A percentile compares a stretch with the other conserved stretches of the same genome.
These are phyloP conservation scores for Bimastos eiseni DNA, from an alignment of 2,888 invertebrate species.

Conservation along the genomic window DNA sequence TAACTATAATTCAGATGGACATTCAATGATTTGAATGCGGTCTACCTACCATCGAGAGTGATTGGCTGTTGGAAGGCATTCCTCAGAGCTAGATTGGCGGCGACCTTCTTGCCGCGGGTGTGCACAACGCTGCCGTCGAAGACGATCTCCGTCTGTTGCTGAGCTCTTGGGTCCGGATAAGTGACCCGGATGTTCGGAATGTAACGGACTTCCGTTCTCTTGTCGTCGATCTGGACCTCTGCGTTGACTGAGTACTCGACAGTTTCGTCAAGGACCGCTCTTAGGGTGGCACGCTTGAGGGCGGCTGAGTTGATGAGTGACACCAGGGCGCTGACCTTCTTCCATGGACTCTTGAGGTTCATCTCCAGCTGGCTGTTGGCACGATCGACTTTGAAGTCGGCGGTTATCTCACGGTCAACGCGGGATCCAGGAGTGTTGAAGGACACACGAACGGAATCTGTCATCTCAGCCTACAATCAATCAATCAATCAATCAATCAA, in stretches of 20 bases:
- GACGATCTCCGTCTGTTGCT: slow-evolving; percentile 16
- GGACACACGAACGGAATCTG: slow-evolving; percentile 30
- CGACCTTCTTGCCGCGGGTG: slow-evolving; percentile 32
- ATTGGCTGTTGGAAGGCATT: slow-evolving; percentile 39
- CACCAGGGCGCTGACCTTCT: slow-evolving; percentile 37
- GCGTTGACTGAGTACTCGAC: slow-evolving; percentile 48
- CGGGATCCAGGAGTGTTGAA: slow-evolving; percentile 83
- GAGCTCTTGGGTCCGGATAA: slow-evolving; percentile 27
- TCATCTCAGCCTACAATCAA: slow-evolving; percentile 27
- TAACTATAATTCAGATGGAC: neutral
- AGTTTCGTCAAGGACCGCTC: slow-evolving; percentile 46
- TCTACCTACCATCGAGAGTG: slow-evolving; percentile 36
- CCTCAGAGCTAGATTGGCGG: slow-evolving; percentile 34
- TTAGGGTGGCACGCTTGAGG: slow-evolving; percentile 47
- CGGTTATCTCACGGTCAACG: slow-evolving; percentile 69
- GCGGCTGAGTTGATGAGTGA: slow-evolving; percentile 38
- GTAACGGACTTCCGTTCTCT: slow-evolving; percentile 42
- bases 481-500: too few relatives aligned
- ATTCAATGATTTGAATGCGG: neutral
- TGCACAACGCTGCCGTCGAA: slow-evolving; percentile 36
- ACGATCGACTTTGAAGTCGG: slow-evolving; percentile 50
- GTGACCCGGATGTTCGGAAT: slow-evolving; percentile 41
- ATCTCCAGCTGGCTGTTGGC: slow-evolving; percentile 31
- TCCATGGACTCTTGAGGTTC: slow-evolving; percentile 44
- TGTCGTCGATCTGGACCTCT: slow-evolving; percentile 46